Percentiles rank a stretch among this genome's conserved stretches.
Conservation (phyloP, 2,797 vertebrate genomes). For the Philypnodon macrostomus region DNA sequence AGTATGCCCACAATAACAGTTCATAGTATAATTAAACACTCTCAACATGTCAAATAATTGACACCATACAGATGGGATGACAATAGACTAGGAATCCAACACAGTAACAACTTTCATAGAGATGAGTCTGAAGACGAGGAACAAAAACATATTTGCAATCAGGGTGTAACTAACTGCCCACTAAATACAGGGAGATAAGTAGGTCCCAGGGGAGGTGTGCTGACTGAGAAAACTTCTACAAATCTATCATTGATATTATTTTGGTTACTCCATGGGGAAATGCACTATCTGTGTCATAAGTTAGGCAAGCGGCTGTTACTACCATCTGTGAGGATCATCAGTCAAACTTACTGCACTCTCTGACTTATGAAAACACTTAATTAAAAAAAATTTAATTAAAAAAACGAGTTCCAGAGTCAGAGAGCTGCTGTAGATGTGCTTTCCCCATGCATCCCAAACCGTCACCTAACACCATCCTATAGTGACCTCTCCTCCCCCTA, state of each 20-base stretch:
- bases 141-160: conserved; percentile 33
- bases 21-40: too few species aligned
- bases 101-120: too few species aligned
- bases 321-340: conserved; percentile 69
- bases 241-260: conserved; percentile 72
- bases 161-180: conserved; percentile 46
- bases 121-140: conserved; percentile 9
- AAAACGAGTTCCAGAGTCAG: conserved; percentile 26
- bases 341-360: conserved; percentile 47
- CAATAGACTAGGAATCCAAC: too few species aligned
- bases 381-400: conserved; percentile 48
- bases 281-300: conserved; percentile 59
- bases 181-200: conserved; percentile 54
- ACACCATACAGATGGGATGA: too few species aligned
- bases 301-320: conserved; percentile 69
- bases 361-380: conserved; percentile 55
- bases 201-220: conserved; percentile 42
- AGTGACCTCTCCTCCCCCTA: conserved; percentile 22
- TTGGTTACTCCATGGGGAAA: conserved; percentile 66
- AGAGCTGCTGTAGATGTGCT: conserved; percentile 25
- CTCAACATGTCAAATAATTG: too few species aligned
- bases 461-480: conserved; percentile 48
- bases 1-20: too few species aligned
- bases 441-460: conserved; percentile 29
- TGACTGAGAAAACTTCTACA: conserved; percentile 59